Evolutionary conservation across 1,140 invertebrate genomes (phyloP).

Genomic region (Bombus vancouverensis): DNA sequence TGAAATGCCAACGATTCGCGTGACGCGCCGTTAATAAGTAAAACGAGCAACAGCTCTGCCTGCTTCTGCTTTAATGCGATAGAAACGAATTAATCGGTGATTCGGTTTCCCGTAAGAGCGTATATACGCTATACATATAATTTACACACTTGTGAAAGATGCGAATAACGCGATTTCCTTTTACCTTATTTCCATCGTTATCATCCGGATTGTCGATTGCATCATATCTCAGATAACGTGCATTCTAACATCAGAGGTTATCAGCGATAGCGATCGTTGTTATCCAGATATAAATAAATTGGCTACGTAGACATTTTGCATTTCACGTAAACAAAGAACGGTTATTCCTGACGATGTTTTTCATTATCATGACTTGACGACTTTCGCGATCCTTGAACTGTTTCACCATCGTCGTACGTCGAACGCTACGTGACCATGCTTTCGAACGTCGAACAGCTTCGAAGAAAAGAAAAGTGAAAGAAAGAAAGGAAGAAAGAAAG

Average conservation of each 20-base stretch:
- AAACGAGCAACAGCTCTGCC: background rate
- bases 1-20: slow-evolving; percentile 9
- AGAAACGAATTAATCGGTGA: slow-evolving; percentile 26
- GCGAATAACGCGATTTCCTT: background rate
- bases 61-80: background rate
- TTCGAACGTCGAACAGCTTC: background rate
- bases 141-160: background rate
- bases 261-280: too few species aligned
- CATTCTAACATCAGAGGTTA: too few species aligned
- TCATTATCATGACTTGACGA: background rate
- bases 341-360: background rate
- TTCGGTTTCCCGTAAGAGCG: background rate
- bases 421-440: background rate
- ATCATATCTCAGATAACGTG: background rate
- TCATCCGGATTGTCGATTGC: background rate
- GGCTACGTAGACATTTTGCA: background rate
- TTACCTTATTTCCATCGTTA: background rate
- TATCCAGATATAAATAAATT: background rate
- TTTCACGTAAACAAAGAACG: background rate
- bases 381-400: background rate
- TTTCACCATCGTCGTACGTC: background rate
- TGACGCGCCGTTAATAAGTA: background rate
- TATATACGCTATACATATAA: too few species aligned
- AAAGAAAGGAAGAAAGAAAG: background rate
- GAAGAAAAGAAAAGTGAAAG: background rate